phyloP scores from a whole-genome alignment of 2,113 vertebrate genomes.

The cattle (Bos taurus) region ARS-UCD2.0 NC_037335.1:14106501-14107000 shows the following conservation, averaged over 20 bases:
- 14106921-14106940: not conserved
- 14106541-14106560: not conserved
- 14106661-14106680: not conserved
- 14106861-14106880: not conserved
- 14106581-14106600: not conserved
- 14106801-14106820: not conserved
- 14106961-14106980: not conserved
- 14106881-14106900: not conserved
- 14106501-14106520: not conserved
- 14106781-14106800: rapidly evolving
- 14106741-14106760: not conserved
- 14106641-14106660: not conserved
- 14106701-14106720: not conserved
- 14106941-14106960: not conserved
- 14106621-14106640: not conserved
- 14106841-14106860: not conserved
- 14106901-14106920: not conserved
- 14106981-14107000: not conserved
- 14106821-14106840: not conserved
- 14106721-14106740: not conserved
- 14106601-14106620: not conserved
- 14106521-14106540: not conserved
- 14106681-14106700: not conserved
- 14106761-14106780: not conserved
- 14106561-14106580: not conserved